Evolutionary conservation across 2,797 vertebrate species (phyloP).

Genomic region (Champsocephalus gunnari): DNA sequence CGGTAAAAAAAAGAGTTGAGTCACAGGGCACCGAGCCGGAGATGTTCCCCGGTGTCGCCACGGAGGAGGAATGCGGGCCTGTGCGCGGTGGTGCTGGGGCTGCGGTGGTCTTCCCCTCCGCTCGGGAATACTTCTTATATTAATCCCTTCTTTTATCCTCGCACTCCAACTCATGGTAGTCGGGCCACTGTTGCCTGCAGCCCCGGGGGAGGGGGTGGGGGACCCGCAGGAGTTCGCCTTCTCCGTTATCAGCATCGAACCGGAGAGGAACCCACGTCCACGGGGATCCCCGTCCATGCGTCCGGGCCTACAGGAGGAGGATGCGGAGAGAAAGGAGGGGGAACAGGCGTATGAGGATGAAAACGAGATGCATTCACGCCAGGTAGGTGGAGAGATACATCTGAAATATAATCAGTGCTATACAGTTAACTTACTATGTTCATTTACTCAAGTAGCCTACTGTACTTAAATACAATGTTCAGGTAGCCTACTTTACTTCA

Average conservation of each 20-base stretch:
- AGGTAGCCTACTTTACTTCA: no score
- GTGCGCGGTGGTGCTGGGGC: constrained; percentile 33
- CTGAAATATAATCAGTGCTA: not conserved
- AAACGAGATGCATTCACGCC: constrained; percentile 70
- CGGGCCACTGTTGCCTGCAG: constrained; percentile 57
- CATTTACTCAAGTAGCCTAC: no score
- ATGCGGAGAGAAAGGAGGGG: constrained; percentile 23
- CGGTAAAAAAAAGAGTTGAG: constrained; percentile 26
- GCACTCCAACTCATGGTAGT: constrained; percentile 70
- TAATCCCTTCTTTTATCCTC: constrained; percentile 66
- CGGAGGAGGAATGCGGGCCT: constrained; percentile 64
- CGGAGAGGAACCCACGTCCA: constrained; percentile 37
- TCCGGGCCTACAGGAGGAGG: constrained; percentile 33
- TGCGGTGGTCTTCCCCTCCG: constrained; percentile 38
- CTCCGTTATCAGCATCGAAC: constrained; percentile 80
- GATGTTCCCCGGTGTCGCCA: constrained; percentile 53
- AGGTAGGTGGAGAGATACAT: constrained; percentile 58
- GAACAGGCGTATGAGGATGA: constrained; percentile 71
- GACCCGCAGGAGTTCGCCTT: constrained; percentile 58
- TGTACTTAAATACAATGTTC: no score
- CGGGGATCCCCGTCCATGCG: constrained; percentile 13
- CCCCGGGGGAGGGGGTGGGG: not conserved
- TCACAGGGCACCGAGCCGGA: constrained; percentile 44
- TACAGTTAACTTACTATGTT: no score
- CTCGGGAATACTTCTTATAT: constrained; percentile 46